A percentile compares a stretch with the other conserved stretches of the same genome.
phyloP scores from a whole-genome alignment of 2,888 invertebrate species.

The Cosmia pyralina region DNA sequence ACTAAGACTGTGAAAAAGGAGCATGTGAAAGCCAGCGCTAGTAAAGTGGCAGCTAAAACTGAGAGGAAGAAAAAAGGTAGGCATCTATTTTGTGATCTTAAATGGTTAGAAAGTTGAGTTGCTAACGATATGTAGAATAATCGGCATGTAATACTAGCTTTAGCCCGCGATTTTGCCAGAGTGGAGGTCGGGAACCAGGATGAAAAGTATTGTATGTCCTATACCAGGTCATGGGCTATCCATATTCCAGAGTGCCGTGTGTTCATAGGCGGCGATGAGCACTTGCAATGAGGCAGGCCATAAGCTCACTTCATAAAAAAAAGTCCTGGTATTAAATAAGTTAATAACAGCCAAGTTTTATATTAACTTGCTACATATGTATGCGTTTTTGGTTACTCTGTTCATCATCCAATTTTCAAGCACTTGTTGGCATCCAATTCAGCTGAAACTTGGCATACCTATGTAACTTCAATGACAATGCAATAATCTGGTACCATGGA shows the following conservation, averaged over 20 bases:
- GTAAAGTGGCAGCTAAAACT: slow-evolving; percentile 75
- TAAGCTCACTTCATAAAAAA: no score
- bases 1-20: slow-evolving; percentile 76
- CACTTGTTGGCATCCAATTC: not conserved
- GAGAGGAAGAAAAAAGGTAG: slow-evolving; percentile 88
- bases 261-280: no score
- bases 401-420: no score
- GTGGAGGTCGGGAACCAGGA: not conserved
- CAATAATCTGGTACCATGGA: not conserved
- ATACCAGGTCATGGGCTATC: not conserved
- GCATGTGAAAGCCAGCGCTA: slow-evolving; percentile 73
- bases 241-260: no score
- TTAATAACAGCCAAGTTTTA: no score
- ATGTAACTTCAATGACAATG: no score
- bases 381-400: no score
- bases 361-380: no score
- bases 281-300: no score
- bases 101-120: slow-evolving; percentile 66
- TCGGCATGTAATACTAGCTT: not conserved
- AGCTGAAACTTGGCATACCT: not conserved
- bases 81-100: slow-evolving; percentile 63
- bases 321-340: no score
- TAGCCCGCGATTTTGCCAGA: not conserved
- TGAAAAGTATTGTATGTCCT: not conserved
- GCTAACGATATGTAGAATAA: slow-evolving; percentile 59